phyloP scores from a whole-genome alignment of 2,888 invertebrate genomes.

The Operophtera brumata region DNA sequence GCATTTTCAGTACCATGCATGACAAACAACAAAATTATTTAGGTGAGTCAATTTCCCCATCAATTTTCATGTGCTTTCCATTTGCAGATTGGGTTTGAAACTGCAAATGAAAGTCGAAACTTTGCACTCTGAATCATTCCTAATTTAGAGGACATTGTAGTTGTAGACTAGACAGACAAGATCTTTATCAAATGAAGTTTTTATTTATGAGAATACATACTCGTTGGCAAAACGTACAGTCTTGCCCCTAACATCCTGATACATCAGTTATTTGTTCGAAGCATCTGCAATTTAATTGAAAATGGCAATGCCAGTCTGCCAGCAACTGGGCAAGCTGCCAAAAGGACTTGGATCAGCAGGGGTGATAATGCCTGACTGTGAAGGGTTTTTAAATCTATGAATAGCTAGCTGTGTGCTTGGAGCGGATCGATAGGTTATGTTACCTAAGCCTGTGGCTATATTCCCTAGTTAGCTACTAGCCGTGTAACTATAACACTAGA shows the following conservation, averaged over 20 bases:
- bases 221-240: not conserved
- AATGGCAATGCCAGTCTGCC: conserved; percentile 5
- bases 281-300: conserved; percentile 8
- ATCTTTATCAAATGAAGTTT: conserved; percentile 2
- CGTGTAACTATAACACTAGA: no score
- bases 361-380: conserved; percentile 7
- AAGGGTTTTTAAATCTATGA: conserved; percentile 14
- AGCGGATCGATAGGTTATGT: conserved; percentile 12
- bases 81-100: conserved; percentile 22
- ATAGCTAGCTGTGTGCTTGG: conserved; percentile 12
- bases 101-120: conserved; percentile 11
- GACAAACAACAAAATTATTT: conserved; percentile 17
- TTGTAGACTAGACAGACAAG: conserved; percentile 11
- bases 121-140: conserved; percentile 14
- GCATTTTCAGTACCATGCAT: conserved; percentile 40
- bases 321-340: conserved; percentile 14
- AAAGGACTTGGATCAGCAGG: conserved; percentile 16
- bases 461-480: not conserved
- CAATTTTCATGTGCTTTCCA: conserved; percentile 18
- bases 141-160: conserved; percentile 11
- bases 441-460: not conserved
- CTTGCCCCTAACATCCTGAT: conserved; percentile 8
- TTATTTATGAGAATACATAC: conserved; percentile 5
- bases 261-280: conserved; percentile 1
- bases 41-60: conserved; percentile 35